phyloP scores from a whole-genome alignment of 2,888 invertebrate species.

The Pasiphila rectangulata region DNA sequence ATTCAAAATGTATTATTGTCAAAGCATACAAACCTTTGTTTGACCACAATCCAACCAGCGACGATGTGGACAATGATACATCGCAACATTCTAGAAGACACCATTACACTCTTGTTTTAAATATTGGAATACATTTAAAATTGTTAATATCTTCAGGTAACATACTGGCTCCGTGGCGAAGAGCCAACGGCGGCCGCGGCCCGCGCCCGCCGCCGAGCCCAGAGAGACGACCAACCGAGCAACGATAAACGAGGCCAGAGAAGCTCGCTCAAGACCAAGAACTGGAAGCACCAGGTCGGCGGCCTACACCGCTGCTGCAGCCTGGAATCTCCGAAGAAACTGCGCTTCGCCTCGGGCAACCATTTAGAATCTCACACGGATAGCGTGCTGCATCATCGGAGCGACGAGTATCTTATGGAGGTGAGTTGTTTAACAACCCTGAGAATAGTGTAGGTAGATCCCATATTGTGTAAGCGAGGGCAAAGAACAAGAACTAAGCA shows the following conservation, averaged over 20 bases:
- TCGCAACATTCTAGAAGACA: too few species aligned
- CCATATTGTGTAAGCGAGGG: too few species aligned
- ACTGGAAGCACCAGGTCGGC: conserved; percentile 77
- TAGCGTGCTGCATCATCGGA: conserved; percentile 72
- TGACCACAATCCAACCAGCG: too few species aligned
- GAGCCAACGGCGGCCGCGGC: conserved; percentile 80
- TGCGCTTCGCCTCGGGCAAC: conserved; percentile 88
- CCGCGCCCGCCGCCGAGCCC: conserved; percentile 75
- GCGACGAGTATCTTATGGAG: conserved; percentile 77
- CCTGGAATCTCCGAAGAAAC: conserved; percentile 90
- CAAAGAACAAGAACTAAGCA: too few species aligned
- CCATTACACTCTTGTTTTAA: background rate
- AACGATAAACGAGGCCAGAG: conserved; percentile 54
- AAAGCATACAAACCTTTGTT: too few species aligned
- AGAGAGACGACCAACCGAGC: conserved; percentile 53
- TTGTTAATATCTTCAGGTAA: too few species aligned
- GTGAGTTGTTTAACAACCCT: too few species aligned
- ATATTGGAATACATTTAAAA: too few species aligned
- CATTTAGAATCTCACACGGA: conserved; percentile 82
- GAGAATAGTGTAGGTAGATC: too few species aligned
- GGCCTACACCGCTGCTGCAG: conserved; percentile 85
- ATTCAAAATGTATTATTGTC: too few species aligned
- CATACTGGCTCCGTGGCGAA: conserved; percentile 92
- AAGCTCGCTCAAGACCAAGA: conserved; percentile 85
- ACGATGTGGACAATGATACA: too few species aligned